A percentile compares a stretch with the other conserved stretches of the same genome.
Conservation (phyloP, 2,888 invertebrate genomes). For the Pyrrhosoma nymphula region DNA sequence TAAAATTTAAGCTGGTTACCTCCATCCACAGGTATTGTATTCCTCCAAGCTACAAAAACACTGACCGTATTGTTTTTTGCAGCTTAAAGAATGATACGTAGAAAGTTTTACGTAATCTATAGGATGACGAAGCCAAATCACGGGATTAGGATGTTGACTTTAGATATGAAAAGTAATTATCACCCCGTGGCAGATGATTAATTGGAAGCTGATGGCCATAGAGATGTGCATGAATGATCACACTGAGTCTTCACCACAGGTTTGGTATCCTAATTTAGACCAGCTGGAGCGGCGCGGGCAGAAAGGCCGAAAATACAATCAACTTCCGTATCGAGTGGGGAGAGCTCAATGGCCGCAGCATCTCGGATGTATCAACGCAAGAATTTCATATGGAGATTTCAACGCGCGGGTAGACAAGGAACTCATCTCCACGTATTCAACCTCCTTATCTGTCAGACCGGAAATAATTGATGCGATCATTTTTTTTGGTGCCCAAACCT, state of each 20-base stretch:
- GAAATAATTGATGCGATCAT: slow-evolving; percentile 44
- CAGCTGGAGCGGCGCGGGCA: neutral
- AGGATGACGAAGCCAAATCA: neutral
- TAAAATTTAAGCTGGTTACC: too few relatives aligned
- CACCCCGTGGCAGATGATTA: neutral
- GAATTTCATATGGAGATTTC: slow-evolving; percentile 24
- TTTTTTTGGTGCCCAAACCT: slow-evolving; percentile 21
- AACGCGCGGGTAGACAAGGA: slow-evolving; percentile 9
- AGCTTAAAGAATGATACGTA: too few relatives aligned
- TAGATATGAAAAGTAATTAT: neutral
- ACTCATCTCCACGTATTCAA: neutral
- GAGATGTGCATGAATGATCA: neutral
- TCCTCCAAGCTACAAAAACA: too few relatives aligned
- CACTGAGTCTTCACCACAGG: neutral
- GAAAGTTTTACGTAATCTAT: too few relatives aligned
- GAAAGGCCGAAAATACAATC: neutral
- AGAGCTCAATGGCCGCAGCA: slow-evolving; percentile 4
- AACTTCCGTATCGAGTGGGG: neutral
- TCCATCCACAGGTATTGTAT: too few relatives aligned
- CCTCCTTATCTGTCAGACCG: neutral
- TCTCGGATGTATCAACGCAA: neutral
- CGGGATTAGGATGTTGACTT: neutral
- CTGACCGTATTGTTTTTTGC: too few relatives aligned
- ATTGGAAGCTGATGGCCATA: neutral
- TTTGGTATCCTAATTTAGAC: neutral